Percentiles rank a stretch among this genome's conserved stretches.
Evolutionary conservation across 2,888 invertebrate genomes (phyloP).

Genomic region (Papilio protenor): DNA sequence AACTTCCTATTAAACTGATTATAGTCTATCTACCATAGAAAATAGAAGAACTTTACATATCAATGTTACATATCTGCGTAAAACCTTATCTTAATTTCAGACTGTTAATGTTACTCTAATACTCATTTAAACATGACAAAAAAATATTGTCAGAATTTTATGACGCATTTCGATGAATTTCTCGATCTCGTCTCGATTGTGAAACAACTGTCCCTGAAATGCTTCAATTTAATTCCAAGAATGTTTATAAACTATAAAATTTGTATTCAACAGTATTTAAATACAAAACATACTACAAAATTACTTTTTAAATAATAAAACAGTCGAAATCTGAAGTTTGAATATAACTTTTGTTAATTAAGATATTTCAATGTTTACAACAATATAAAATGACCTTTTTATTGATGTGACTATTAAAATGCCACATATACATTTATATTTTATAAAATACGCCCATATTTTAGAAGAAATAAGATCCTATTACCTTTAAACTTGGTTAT

Average conservation of each 20-base stretch:
- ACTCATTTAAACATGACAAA: background rate
- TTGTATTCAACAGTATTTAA: slow-evolving; percentile 18
- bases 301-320: slow-evolving; percentile 17
- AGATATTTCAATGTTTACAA: slow-evolving; percentile 6
- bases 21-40: too few relatives aligned
- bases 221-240: slow-evolving; percentile 24
- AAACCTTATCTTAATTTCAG: too few relatives aligned
- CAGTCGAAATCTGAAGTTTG: slow-evolving; percentile 10
- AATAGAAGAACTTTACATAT: too few relatives aligned
- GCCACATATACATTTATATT: background rate
- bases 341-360: slow-evolving; percentile 15
- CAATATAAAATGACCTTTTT: background rate
- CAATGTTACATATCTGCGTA: too few relatives aligned
- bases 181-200: slow-evolving; percentile 18
- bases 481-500: background rate
- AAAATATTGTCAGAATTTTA: background rate
- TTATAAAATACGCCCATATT: too few relatives aligned
- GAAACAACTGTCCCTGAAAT: slow-evolving; percentile 31
- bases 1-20: too few relatives aligned
- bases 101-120: background rate
- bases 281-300: slow-evolving; percentile 11
- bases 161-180: slow-evolving; percentile 12
- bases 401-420: background rate
- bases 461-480: background rate
- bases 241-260: slow-evolving; percentile 31